phyloP scores from a whole-genome alignment of 23 tunicate species.

The Styela clava region DNA sequence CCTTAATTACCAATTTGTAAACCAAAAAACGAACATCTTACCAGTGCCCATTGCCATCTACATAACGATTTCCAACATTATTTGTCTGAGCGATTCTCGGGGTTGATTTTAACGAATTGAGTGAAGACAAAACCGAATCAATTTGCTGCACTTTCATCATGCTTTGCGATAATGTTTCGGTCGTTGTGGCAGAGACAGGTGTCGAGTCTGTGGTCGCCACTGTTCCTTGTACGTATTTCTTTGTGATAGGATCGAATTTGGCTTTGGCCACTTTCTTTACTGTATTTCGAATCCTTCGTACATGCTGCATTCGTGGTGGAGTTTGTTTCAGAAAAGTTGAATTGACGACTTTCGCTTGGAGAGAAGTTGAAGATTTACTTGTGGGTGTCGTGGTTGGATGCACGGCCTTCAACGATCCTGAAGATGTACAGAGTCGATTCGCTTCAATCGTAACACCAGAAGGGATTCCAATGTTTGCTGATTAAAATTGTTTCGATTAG shows the following conservation, averaged over 20 bases:
- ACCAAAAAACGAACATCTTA: no score
- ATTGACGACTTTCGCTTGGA: constrained; percentile 1
- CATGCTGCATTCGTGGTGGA: constrained; percentile 1
- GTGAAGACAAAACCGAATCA: constrained; percentile 17
- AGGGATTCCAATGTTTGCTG: neutral
- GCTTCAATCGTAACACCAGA: neutral
- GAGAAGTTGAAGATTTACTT: neutral
- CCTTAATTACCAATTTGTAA: no score
- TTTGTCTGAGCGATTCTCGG: neutral
- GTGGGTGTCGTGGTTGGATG: neutral
- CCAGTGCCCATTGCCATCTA: neutral
- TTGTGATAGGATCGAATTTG: constrained; percentile 18
- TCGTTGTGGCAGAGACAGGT: neutral
- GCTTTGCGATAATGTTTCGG: constrained; percentile 4
- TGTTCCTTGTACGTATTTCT: constrained; percentile 15
- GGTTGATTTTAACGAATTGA: neutral
- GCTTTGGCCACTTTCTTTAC: constrained; percentile 2
- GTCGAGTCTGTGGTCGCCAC: neutral
- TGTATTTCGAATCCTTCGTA: constrained; percentile 1
- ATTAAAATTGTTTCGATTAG: no score
- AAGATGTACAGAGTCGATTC: neutral
- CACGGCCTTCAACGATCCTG: neutral
- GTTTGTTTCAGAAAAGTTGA: neutral
- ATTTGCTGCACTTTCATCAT: constrained; percentile 27
- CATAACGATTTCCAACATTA: neutral